These are phyloP conservation scores for Phoebastria nigripes DNA, from an alignment of 2,797 vertebrate species.

Conservation along the genomic window DNA sequence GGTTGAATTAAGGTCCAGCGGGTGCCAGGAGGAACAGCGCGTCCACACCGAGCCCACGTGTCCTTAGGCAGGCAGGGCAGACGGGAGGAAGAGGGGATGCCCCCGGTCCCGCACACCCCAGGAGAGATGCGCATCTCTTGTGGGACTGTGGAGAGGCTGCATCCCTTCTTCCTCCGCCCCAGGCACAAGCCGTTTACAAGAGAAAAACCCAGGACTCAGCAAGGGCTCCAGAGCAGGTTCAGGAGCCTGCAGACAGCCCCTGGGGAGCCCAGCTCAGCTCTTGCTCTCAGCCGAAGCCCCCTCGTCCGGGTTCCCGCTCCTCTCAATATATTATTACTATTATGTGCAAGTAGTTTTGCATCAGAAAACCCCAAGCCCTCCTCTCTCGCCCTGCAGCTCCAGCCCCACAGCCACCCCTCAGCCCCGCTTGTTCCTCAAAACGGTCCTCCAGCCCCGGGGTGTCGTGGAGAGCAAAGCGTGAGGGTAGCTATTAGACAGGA, in stretches of 20 bases:
- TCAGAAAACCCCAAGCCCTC: background rate
- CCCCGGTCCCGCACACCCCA: background rate
- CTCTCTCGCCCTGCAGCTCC: background rate
- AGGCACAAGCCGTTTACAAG: background rate
- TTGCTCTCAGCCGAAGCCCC: background rate
- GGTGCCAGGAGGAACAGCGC: background rate
- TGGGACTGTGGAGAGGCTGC: background rate
- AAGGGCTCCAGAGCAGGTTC: background rate
- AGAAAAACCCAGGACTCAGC: background rate
- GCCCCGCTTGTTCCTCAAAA: background rate
- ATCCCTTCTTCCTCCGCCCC: background rate
- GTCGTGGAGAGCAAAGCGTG: background rate
- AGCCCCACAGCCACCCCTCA: background rate
- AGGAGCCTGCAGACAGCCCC: background rate
- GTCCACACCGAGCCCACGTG: fast-evolving
- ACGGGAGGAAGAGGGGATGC: background rate
- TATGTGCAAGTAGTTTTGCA: conserved; percentile 13
- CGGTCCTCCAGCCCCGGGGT: background rate
- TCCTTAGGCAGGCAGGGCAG: background rate
- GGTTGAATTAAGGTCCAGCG: background rate
- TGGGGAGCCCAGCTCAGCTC: background rate
- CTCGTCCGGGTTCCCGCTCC: background rate
- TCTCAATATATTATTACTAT: conserved; percentile 49
- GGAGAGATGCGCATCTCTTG: background rate
- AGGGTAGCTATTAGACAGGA: background rate